Evolutionary conservation across 1,140 invertebrate genomes (phyloP).

Genomic region (Drosophila bocki): DNA sequence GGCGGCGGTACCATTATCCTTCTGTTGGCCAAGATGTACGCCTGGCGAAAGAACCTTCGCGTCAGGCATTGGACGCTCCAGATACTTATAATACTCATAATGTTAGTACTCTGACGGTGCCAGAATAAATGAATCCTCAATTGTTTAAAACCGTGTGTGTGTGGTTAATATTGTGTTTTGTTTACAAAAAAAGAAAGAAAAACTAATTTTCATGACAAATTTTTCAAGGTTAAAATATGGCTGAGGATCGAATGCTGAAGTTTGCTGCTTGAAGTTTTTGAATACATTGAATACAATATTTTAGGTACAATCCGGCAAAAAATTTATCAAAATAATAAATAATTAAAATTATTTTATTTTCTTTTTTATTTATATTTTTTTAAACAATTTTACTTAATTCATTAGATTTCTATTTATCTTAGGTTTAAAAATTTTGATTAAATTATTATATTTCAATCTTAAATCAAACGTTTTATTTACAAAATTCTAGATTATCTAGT

Average conservation of each 20-base stretch:
- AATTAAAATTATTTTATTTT: too few relatives aligned
- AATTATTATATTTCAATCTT: too few relatives aligned
- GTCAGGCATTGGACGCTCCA: slow-evolving; percentile 63
- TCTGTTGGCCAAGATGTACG: slow-evolving; percentile 66
- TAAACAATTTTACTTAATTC: too few relatives aligned
- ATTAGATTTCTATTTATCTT: too few relatives aligned
- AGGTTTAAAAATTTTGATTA: too few relatives aligned
- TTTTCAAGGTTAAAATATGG: slow-evolving; percentile 41
- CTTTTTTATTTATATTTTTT: too few relatives aligned
- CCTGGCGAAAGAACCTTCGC: slow-evolving; percentile 70
- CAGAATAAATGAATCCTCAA: slow-evolving; percentile 45
- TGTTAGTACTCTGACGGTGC: neutral
- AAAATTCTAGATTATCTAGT: too few relatives aligned
- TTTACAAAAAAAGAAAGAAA: slow-evolving; percentile 28
- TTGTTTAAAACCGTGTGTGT: slow-evolving; percentile 50
- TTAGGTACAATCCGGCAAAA: too few relatives aligned
- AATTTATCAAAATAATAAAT: too few relatives aligned
- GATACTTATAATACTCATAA: slow-evolving; percentile 65
- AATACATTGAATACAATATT: too few relatives aligned
- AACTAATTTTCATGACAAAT: slow-evolving; percentile 53
- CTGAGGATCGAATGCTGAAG: neutral
- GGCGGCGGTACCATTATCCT: slow-evolving; percentile 29
- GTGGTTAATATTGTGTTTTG: slow-evolving; percentile 25
- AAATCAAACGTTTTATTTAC: too few relatives aligned
- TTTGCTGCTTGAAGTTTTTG: too few relatives aligned